Evolutionary conservation across 1,140 invertebrate species (phyloP), one percentile per base, ranked within the genome.

Genomic region (Pseudobourletiella spinata): DNA sequence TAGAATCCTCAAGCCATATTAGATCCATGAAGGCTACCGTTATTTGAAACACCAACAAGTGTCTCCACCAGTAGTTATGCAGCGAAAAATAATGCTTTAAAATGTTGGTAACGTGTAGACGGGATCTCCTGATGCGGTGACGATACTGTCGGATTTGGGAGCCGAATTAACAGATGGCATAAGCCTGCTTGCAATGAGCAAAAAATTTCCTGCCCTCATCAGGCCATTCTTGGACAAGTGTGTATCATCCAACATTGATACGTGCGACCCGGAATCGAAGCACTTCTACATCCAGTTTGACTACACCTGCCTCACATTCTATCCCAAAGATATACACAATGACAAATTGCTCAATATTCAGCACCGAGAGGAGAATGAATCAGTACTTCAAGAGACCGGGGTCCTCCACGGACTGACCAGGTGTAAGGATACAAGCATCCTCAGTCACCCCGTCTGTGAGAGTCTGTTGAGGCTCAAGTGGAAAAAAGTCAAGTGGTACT

Each of bases 401-500:
- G 69, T 69, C 1, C 58, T 71, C 3, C 64, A 71, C 46, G 67
- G 64, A 18, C 30, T 71, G 39, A 71, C 69, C 14, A 30, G 61
- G 30, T 68, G 66, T 28, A 66, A 64, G 51, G 69, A 71, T 32
- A 67, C 61, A 1, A 67, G 64, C 42, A 71, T 71, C 20, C 42
- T 71, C 8, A 65, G 61, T 62, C 69, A 71, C 44, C 69, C 69
- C n/a, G 63, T 71, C 20, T 71, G 69, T 52, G 69, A 71, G 54
- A 67, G 64, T 55, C 62, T 71, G 3, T 39, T 71, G 2, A 50
- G 67, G 35, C 62, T 71, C 25, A 71, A 71, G 44, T 71, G 69
- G 69, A 71, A 69, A 32, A 71, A 71, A 60, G 69, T 71, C 44
- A 70, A 70, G 43, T 71, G 69, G 69, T 71, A 71, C 51, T 52